Conservation (phyloP, 2,888 invertebrate genomes). For the Cenopis cana region DNA sequence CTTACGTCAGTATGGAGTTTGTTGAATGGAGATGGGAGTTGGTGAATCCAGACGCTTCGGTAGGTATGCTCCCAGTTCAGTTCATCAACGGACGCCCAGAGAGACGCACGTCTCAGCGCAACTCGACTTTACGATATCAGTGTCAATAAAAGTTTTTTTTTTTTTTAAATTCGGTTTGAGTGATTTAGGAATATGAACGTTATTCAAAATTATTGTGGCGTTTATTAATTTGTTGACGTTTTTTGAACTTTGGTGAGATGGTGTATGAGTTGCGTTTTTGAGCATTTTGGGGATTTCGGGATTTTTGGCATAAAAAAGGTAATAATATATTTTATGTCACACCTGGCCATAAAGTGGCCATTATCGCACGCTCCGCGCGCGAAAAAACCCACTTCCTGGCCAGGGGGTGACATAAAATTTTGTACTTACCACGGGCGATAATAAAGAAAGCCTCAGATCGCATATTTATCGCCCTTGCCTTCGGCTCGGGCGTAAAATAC, state of each 20-base stretch:
- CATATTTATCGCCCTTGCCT: too few species aligned
- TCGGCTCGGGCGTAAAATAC: too few species aligned
- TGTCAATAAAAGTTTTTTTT: constrained; percentile 15
- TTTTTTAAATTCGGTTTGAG: too few species aligned
- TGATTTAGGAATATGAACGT: constrained; percentile 21
- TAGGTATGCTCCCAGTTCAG: constrained; percentile 21
- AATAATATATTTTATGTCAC: too few species aligned
- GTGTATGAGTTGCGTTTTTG: constrained; percentile 25
- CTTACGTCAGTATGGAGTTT: background rate
- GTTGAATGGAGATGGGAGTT: background rate
- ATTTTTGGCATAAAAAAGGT: constrained; percentile 1
- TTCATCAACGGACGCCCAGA: constrained; percentile 24
- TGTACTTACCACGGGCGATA: too few species aligned
- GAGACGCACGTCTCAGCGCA: constrained; percentile 9
- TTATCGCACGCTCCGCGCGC: too few species aligned
- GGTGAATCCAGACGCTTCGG: background rate
- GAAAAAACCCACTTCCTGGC: too few species aligned
- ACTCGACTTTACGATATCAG: constrained; percentile 21
- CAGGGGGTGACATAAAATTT: too few species aligned
- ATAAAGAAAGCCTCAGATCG: too few species aligned
- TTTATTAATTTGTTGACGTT: background rate
- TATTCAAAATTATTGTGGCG: constrained; percentile 19
- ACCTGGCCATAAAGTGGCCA: too few species aligned
- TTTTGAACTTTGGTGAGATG: constrained; percentile 13
- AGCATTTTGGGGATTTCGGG: constrained; percentile 3